These are phyloP conservation scores for Girardinus metallicus DNA, from an alignment of 2,797 vertebrate species.

Conservation along the genomic window DNA sequence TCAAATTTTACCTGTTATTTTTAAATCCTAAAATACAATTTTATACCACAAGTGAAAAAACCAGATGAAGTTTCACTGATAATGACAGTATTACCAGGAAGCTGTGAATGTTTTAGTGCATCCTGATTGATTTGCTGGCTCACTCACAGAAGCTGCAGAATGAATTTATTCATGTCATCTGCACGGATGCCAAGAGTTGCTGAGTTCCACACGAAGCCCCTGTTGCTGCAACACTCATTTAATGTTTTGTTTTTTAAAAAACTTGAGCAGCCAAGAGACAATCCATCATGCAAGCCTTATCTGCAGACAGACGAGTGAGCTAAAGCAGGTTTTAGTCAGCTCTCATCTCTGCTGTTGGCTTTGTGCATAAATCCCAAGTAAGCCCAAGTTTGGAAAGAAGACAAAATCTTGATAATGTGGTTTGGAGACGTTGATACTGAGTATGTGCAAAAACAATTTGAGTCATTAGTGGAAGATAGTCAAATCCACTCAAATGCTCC, in stretches of 20 bases:
- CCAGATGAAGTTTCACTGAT: slow-evolving; percentile 62
- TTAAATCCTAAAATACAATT: slow-evolving; percentile 34
- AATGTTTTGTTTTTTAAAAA: slow-evolving; percentile 58
- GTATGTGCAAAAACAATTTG: slow-evolving; percentile 66
- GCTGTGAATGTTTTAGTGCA: slow-evolving; percentile 46
- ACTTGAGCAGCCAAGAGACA: slow-evolving; percentile 41
- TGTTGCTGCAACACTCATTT: slow-evolving; percentile 58
- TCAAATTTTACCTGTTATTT: slow-evolving; percentile 34
- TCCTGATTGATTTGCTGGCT: slow-evolving; percentile 64
- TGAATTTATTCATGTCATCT: slow-evolving; percentile 71
- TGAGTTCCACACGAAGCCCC: slow-evolving; percentile 50
- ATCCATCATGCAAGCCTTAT: slow-evolving; percentile 67
- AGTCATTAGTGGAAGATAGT: slow-evolving; percentile 65
- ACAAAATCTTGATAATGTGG: slow-evolving; percentile 56
- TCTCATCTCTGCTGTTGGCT: slow-evolving; percentile 54
- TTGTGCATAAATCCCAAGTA: slow-evolving; percentile 21
- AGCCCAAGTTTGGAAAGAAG: slow-evolving; percentile 38
- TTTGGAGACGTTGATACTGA: slow-evolving; percentile 55
- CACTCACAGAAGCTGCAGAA: slow-evolving; percentile 43
- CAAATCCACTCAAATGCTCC: slow-evolving; percentile 16
- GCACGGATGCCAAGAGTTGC: slow-evolving; percentile 49
- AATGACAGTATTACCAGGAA: slow-evolving; percentile 64
- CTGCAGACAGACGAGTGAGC: slow-evolving; percentile 62
- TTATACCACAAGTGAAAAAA: slow-evolving; percentile 55
- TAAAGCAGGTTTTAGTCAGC: slow-evolving; percentile 39